These are phyloP conservation scores for Pseudopipra pipra DNA, from an alignment of 2,113 vertebrate genomes.

Conservation along the genomic window DNA sequence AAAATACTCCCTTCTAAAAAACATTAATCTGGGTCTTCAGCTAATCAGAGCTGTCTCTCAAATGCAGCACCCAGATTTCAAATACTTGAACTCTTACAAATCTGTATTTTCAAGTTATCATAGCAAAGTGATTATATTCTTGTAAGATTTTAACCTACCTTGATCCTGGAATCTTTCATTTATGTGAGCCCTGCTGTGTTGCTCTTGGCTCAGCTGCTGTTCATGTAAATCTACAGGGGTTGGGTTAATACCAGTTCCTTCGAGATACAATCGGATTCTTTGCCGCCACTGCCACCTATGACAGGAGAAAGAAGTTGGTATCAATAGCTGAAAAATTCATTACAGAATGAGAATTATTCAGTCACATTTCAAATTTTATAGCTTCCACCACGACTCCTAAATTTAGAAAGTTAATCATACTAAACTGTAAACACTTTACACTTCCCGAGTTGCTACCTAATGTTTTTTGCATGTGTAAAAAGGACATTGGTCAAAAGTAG, in stretches of 20 bases:
- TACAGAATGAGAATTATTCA: not conserved
- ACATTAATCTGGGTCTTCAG: not conserved
- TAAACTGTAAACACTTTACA: not conserved
- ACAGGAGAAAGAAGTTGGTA: not conserved
- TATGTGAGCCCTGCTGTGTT: constrained; percentile 90
- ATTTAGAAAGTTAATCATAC: not conserved
- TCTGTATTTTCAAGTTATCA: not conserved
- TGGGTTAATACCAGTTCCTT: constrained; percentile 94
- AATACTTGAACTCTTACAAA: not conserved
- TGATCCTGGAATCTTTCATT: constrained; percentile 74
- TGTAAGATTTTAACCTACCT: constrained; percentile 67
- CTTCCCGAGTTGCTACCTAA: not conserved
- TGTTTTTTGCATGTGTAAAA: not conserved
- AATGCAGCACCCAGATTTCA: not conserved
- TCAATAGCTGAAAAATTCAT: not conserved
- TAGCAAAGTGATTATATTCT: not conserved
- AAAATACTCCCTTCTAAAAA: not conserved
- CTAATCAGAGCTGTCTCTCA: not conserved
- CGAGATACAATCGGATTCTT: constrained; percentile 88
- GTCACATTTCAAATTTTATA: not conserved
- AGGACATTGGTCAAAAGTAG: not conserved
- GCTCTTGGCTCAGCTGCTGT: constrained; percentile 92
- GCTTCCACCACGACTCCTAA: not conserved
- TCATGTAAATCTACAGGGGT: constrained; percentile 92
- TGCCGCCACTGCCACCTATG: constrained; percentile 94